These are phyloP conservation scores for Rhinella marina DNA, from an alignment of 2,797 vertebrate genomes.

Conservation along the genomic window DNA sequence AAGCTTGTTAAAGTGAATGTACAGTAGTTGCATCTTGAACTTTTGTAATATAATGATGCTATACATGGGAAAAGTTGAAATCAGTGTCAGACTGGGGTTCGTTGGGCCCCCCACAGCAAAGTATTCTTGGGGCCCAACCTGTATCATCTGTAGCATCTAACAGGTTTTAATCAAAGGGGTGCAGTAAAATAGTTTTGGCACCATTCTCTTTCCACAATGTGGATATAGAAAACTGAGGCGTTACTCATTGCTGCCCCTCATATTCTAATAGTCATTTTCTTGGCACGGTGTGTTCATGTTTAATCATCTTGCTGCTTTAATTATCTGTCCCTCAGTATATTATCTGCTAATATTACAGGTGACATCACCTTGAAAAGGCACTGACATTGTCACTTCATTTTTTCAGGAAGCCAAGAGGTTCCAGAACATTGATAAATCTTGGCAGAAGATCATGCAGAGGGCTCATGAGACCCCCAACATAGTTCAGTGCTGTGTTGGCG, in stretches of 20 bases:
- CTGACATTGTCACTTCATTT: conserved; percentile 40
- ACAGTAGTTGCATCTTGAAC: no score
- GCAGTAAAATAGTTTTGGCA: neutral
- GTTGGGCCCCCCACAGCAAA: no score
- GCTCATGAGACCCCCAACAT: conserved; percentile 81
- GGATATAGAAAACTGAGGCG: neutral
- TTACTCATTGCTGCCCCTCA: neutral
- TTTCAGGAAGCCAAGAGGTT: conserved; percentile 84
- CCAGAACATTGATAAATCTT: conserved; percentile 86
- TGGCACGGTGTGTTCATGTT: neutral
- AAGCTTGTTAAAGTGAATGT: neutral
- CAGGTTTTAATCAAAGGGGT: neutral
- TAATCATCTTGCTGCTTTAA: neutral
- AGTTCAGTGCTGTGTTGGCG: conserved; percentile 84
- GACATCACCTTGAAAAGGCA: neutral
- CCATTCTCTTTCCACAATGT: no score
- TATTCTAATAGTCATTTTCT: neutral
- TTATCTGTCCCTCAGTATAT: neutral
- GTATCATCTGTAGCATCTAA: no score
- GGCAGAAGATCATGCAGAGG: conserved; percentile 86
- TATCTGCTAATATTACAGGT: neutral
- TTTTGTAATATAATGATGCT: no score
- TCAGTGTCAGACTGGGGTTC: no score
- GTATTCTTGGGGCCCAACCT: no score
- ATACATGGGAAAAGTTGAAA: no score